Base-by-base conservation (phyloP, 2,888 invertebrate genomes). In the Stenchaetothrips biformis region DNA sequence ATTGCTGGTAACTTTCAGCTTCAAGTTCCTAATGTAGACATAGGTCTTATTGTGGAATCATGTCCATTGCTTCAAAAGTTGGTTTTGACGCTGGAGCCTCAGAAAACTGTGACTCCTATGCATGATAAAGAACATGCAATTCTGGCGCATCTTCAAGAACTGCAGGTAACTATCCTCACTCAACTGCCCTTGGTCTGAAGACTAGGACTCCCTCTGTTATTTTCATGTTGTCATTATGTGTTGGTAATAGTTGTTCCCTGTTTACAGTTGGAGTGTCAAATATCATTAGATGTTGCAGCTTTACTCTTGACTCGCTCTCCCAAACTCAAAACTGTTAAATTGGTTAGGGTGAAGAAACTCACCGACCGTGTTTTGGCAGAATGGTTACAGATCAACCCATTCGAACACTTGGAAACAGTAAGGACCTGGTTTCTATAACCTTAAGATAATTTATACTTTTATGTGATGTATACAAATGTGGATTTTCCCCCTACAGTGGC, bases 1-100 rank as follows among this genome's bases (percentile, higher is more conserved):
- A 21, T 25, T 74, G 25, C 25, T 67, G n/a, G 6, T 67, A 67
- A 53, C 53, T 67, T 67, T 21, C 25, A 74, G 67, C 67, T 74
- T 74, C 67, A 74, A 74, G 67, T 74, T 25, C 67, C 67, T 11
- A 74, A 74, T 74, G 67, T 74, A 11, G 67, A 74, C 25, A 2
- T 74, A 74, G 67, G 67, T 11, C 67, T 74, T 21, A 21, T 74
- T 25, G 67, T 21, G 7, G 67, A 74, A 8, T 74, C 67, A 74
- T 74, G 67, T 25, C 67, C 67, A 25, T 11, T 74, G 11, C 67
- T 74, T 11, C 67, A 74, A 25, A 74, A 74, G 67, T 74, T 74
- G 25, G 21, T 74, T 8, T 21, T 74, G 7, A 74, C 67, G 2
- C 67, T 25, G 11, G 67, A 74, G 25, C 67, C 67, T 7, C 67